Evolutionary conservation across 2,797 vertebrate genomes (phyloP), one percentile per base, ranked within the genome.

Genomic region (Atherinosoma microstoma): DNA sequence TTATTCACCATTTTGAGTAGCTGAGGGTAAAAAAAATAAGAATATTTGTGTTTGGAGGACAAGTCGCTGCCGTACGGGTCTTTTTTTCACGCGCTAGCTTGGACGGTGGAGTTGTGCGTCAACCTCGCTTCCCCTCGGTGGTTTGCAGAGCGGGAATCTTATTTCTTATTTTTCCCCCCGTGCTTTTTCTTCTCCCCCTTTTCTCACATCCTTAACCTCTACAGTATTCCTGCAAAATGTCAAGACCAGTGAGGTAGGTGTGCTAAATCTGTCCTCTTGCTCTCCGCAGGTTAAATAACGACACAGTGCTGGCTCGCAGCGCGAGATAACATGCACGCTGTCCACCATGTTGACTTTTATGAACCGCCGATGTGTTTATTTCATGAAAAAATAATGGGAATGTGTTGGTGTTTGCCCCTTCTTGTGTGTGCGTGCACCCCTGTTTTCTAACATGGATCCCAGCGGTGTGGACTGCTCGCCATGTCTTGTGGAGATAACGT

Each of bases 1-100:
- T 95, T 95, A 96, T 94, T 96, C 95, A 95, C 94, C 95, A 95
- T 96, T 95, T 96, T 95, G 94, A 92, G 93, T 88, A 93, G 94
- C 93, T 88, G 93, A 94, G 90, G 93, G 93, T 91, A 91, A 92
- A 90, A 20, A 85, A 84, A 61, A 65, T 75, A 88, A 86, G 86
- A 84, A 88, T 74, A 88, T 89, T 91, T 89, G 85, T 80, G 72
- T 89, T 85, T 81, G 83, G 85, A 79, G 82, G 86, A 87, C 65
- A 75, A 80, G 78, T 75, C 59, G 85, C 77, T 78, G 79, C 77
- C 75, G 72, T 76, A 73, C 71, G 34, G 36, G 9, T 84, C 90
- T 93, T 91, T 64, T 85, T 92, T 93, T 88, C 63, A 82, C 73
- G 84, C 84, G 75, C 82, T 85, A 80, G 82, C 87, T 90, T 71